Evolutionary conservation across 2,113 vertebrate genomes (phyloP).

Genomic region (Alouatta palliata): DNA sequence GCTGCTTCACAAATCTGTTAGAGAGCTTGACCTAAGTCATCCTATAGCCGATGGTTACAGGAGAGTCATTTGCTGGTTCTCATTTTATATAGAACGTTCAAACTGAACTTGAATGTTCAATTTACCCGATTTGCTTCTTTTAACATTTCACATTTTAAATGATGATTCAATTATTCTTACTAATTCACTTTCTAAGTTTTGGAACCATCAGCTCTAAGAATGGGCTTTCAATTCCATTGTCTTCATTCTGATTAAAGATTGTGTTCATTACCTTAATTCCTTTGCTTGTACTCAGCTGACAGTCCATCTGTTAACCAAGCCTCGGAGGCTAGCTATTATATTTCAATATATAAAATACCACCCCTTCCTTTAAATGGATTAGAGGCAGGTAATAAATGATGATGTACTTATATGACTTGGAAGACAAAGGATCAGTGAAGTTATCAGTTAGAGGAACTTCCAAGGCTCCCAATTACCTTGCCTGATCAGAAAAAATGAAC

Average conservation of each 20-base stretch:
- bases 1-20: not conserved
- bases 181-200: not conserved
- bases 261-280: slow-evolving; percentile 61
- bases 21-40: not conserved
- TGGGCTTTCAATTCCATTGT: not conserved
- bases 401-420: not conserved
- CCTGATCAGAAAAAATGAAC: not conserved
- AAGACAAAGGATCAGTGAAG: slow-evolving; percentile 22
- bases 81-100: not conserved
- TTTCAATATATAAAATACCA: not conserved
- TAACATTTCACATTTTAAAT: not conserved
- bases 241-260: not conserved
- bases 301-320: slow-evolving; percentile 17
- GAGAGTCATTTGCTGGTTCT: not conserved
- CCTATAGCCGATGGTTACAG: not conserved
- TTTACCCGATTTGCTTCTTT: not conserved
- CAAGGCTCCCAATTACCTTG: not conserved
- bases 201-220: not conserved
- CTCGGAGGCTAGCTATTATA: not conserved
- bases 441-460: not conserved
- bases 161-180: not conserved
- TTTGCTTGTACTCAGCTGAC: not conserved
- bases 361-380: slow-evolving; percentile 7
- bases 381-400: not conserved
- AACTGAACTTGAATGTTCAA: not conserved